Evolutionary conservation across 2,113 vertebrate genomes (phyloP).

Genomic region (Mesitornis unicolor): DNA sequence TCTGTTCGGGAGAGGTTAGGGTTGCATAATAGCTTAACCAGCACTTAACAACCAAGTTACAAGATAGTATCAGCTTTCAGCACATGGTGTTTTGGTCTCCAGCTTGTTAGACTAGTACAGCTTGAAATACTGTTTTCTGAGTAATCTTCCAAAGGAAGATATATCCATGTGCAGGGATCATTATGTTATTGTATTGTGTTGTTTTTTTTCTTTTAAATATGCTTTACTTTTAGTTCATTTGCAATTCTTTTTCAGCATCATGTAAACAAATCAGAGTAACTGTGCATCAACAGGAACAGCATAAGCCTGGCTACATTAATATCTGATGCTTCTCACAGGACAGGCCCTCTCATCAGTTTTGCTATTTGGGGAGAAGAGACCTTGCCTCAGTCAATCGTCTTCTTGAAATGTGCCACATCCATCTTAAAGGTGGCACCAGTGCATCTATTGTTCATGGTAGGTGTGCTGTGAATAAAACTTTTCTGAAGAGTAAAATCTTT

Average conservation of each 20-base stretch:
- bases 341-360: background rate
- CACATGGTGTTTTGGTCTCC: background rate
- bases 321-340: background rate
- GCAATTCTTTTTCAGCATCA: background rate
- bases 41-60: background rate
- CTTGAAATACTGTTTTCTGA: background rate
- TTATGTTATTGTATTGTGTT: background rate
- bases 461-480: background rate
- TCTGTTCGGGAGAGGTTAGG: background rate
- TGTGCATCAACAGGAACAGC: background rate
- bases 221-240: background rate
- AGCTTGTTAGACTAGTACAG: background rate
- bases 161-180: background rate
- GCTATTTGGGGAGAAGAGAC: background rate
- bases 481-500: background rate
- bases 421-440: background rate
- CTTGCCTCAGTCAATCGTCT: background rate
- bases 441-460: background rate
- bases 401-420: background rate
- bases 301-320: background rate
- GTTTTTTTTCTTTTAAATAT: background rate
- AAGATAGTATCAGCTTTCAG: background rate
- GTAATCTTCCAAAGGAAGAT: background rate
- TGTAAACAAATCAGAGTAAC: background rate
- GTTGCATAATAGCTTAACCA: background rate